Percentiles rank a stretch among this genome's conserved stretches.
Conservation (phyloP, 2,113 vertebrate genomes). For the Chlorocebus sabaeus region DNA sequence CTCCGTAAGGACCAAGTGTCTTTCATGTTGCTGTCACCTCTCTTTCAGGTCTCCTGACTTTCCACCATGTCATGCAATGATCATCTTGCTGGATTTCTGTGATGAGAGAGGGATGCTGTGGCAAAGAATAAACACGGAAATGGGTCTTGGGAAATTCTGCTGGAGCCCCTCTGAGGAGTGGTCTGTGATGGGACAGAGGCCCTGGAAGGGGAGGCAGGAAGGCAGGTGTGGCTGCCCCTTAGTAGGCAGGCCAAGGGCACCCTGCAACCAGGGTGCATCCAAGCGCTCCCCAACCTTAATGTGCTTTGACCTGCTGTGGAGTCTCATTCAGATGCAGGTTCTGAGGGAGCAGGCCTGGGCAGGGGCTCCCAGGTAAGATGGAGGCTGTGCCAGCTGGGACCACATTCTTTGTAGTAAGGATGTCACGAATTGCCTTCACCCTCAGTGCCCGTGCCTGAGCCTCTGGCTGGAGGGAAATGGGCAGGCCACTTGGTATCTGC, state of each 20-base stretch:
- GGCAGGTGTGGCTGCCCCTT: fast-evolving
- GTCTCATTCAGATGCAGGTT: neutral
- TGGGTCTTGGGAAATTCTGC: fast-evolving
- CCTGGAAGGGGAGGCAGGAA: neutral
- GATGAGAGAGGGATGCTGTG: too few relatives aligned
- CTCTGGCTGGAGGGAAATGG: neutral
- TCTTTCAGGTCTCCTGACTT: too few relatives aligned
- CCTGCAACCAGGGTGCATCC: neutral
- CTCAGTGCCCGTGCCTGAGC: fast-evolving
- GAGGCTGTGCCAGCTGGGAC: neutral
- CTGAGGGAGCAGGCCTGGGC: neutral
- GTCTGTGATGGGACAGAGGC: neutral
- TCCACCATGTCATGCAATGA: neutral
- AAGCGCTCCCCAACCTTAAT: neutral
- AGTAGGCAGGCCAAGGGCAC: fast-evolving
- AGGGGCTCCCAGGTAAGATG: neutral
- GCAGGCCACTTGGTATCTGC: neutral
- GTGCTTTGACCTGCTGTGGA: neutral
- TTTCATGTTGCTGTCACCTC: fast-evolving
- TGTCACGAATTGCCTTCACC: neutral
- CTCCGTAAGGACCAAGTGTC: neutral
- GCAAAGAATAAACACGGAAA: fast-evolving
- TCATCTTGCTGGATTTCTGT: neutral
- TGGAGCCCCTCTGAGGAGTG: neutral
- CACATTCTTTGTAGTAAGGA: neutral